Evolutionary conservation across 2,113 vertebrate species (phyloP), one percentile per base, ranked within the genome.

Genomic region (Coturnix japonica): DNA sequence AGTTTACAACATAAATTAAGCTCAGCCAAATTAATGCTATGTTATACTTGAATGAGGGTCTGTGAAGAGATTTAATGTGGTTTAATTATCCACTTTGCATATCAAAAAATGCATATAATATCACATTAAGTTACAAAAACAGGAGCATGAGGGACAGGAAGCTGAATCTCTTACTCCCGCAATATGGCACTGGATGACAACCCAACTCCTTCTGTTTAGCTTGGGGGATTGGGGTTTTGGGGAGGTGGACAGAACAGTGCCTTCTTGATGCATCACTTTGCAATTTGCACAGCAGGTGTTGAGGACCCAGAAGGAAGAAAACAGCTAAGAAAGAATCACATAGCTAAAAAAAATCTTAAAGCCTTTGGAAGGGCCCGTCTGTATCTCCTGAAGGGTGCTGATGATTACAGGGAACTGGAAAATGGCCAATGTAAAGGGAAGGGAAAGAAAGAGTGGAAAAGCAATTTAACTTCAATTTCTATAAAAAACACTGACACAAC

Each of bases 1-100:
- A 95, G 93, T 95, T 95, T 95, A 90, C 61, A 85, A 83, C 93
- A 83, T 88, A 95, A 96, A 95, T 95, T 88, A 91, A 90, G 44
- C 76, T 93, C 76, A 88, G 80, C 47, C 69, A 95, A 94, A 95
- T 95, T 88, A 89, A 88, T 69, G 63, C 11, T 73, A 70, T 44
- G 80, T 75, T 95, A 91, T 91, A 94, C 80, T 88, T 93, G 82
- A 96, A 94, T 91, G n/a, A 93, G 61, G 47, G 61, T 81, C 82
- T 91, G 78, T 81, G 88, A 93, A 95, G 73, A 94, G 92, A 81
- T 78, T 94, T 95, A 93, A 95, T 81, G 76, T 90, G 43, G 65
- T 78, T 83, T 95, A 95, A 95, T 94, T 93, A 95, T 64, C 82
- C 88, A 95, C 82, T 96, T 93, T 90, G 85, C 76, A 64, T 94